Conservation (phyloP, 2,797 vertebrate genomes). For the Yasuhikotakia modesta region DNA sequence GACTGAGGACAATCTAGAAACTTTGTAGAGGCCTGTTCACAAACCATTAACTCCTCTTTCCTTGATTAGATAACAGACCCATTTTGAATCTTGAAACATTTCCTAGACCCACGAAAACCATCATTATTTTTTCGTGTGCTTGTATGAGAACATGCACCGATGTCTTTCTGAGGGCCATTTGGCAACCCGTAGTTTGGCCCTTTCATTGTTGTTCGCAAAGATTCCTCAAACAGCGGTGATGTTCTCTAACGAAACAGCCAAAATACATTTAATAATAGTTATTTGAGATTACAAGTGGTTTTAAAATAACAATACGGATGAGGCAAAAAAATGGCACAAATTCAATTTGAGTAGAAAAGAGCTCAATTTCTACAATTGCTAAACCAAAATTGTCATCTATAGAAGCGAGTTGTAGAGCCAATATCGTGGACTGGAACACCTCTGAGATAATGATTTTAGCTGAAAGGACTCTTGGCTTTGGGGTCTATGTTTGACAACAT, state of each 20-base stretch:
- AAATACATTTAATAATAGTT: constrained; percentile 15
- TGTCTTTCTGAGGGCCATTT: background rate
- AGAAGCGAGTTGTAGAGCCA: constrained; percentile 29
- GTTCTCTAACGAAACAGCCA: constrained; percentile 8
- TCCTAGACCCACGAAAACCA: background rate
- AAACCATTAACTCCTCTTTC: background rate
- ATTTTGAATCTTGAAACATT: constrained; percentile 2
- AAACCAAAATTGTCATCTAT: constrained; percentile 34
- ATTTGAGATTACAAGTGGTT: constrained; percentile 33
- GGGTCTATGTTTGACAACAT: constrained; percentile 38
- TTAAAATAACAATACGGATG: constrained; percentile 23
- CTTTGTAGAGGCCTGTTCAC: too few species aligned
- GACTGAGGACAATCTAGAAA: background rate
- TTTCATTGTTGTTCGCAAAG: constrained; percentile 28
- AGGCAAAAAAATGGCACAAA: background rate
- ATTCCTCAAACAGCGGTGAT: constrained; percentile 19
- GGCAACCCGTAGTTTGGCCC: background rate
- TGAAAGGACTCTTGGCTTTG: constrained; percentile 42
- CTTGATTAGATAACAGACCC: constrained; percentile 1
- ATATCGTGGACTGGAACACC: constrained; percentile 38
- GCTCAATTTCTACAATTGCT: constrained; percentile 30
- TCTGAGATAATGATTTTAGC: constrained; percentile 48
- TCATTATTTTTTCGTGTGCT: background rate
- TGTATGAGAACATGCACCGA: background rate
- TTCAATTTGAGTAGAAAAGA: constrained; percentile 28